These are phyloP conservation scores for Drosophila tani DNA, from an alignment of 1,140 invertebrate species.

Conservation along the genomic window DNA sequence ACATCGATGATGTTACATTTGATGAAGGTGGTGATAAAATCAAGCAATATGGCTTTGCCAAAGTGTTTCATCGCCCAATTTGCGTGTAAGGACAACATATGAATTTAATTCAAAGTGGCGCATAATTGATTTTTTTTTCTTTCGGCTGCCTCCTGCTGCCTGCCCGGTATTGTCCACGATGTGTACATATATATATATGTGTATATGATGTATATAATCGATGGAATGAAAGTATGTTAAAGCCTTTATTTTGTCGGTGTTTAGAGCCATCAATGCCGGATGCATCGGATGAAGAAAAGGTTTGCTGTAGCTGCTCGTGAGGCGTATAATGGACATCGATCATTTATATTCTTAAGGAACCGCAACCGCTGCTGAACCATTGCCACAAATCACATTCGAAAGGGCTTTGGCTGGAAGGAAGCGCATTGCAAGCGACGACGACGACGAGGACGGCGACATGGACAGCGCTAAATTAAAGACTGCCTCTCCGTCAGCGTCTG, in stretches of 20 bases:
- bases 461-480: conserved; percentile 50
- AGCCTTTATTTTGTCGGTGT: conserved; percentile 7
- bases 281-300: conserved; percentile 26
- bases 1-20: conserved; percentile 14
- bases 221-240: not conserved
- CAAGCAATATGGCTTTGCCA: conserved; percentile 17
- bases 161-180: not conserved
- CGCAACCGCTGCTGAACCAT: conserved; percentile 29
- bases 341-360: conserved; percentile 27
- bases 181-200: not conserved
- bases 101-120: not conserved
- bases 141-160: too few relatives aligned
- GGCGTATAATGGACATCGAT: conserved; percentile 30
- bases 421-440: conserved; percentile 9
- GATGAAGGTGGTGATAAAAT: conserved; percentile 16
- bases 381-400: conserved; percentile 13
- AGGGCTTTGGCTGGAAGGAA: conserved; percentile 18
- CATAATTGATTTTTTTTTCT: conserved; percentile 12
- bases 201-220: not conserved
- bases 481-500: conserved; percentile 33
- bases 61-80: conserved; percentile 12
- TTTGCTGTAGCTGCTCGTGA: conserved; percentile 25
- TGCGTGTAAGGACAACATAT: not conserved
- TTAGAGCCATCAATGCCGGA: conserved; percentile 21
- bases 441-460: conserved; percentile 56